A percentile compares a stretch with the other conserved stretches of the same genome.
Evolutionary conservation across 2,888 invertebrate species (phyloP).

Genomic region (Serripes groenlandicus): DNA sequence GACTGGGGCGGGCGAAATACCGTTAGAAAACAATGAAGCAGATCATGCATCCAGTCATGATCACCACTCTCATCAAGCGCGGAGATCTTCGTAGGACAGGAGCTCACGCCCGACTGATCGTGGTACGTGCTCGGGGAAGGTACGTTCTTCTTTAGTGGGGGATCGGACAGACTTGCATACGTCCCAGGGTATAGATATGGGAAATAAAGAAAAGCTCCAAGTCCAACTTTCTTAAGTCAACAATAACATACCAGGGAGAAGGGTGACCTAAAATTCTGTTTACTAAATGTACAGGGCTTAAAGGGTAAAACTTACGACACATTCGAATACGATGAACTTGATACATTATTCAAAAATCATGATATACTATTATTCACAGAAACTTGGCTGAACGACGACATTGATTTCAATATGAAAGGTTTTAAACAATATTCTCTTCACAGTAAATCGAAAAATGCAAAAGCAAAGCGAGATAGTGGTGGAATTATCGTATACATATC

Average conservation of each 20-base stretch:
- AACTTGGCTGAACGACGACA: not conserved
- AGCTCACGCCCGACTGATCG: too few relatives aligned
- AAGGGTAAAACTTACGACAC: constrained; percentile 19
- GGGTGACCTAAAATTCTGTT: constrained; percentile 14
- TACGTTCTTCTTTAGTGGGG: too few relatives aligned
- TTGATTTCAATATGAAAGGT: not conserved
- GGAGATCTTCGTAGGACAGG: too few relatives aligned
- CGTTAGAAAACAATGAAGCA: too few relatives aligned
- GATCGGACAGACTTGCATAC: too few relatives aligned
- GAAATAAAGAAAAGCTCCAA: too few relatives aligned
- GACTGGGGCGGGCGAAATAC: too few relatives aligned
- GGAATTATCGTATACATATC: constrained; percentile 4
- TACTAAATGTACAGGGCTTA: constrained; percentile 22
- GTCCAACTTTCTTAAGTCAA: too few relatives aligned
- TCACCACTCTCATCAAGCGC: too few relatives aligned
- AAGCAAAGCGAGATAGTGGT: not conserved
- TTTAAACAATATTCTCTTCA: not conserved
- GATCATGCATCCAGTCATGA: too few relatives aligned
- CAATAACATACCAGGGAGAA: not conserved
- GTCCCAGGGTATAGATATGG: too few relatives aligned
- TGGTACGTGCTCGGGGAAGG: too few relatives aligned
- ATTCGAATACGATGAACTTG: constrained; percentile 8
- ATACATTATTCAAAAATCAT: constrained; percentile 3
- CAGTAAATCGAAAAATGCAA: not conserved
- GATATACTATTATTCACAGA: constrained; percentile 23